Base-by-base conservation (phyloP, 2,888 invertebrate species). In the Exocentrus adspersus region DNA sequence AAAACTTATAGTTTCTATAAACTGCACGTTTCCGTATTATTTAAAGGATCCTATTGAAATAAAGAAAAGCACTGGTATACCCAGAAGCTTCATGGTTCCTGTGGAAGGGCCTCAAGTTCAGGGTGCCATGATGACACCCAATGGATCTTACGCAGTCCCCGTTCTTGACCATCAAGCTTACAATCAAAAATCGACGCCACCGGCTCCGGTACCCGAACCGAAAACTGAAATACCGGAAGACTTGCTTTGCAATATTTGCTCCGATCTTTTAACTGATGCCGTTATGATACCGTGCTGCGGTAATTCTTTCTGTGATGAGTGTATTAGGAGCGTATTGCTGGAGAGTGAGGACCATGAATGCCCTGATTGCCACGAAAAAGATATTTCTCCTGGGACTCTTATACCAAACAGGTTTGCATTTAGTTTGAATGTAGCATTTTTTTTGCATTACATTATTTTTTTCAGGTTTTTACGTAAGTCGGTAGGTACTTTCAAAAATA, bases 271-370 rank as follows among this genome's bases (percentile, higher is more conserved):
- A 67, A 90, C 92, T 0, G 98, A 99, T 83, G 98, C 98, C 32
- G 97, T 98, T 21, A 93, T 98, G 89, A 96, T 97, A 80, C 96
- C 97, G 0, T 99, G 98, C 81, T 99, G 99, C 83, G 98, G 98
- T 5, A 95, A 95, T 82, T 97, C 97, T 7, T 99, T 96, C 84
- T 99, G 99, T 83, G 98, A 98, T 83, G 98, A 98, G 83, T 99
- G 99, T 93, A 93, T 97, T 63, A 88, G 97, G 69, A 92, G 92
- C 65, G 90, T 92, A 46, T 84, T 98, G 50, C 81, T 98, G 60
- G 97, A 97, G 79, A 94, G 95, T 0, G 97, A 97, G 77, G 95
- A 97, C 66, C 95, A 95, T 75, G 94, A 95, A 80, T 98, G 98
- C 82, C 97, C 97, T 0, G 92, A 94, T 76, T 98, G 98, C 80